Evolutionary conservation across 2,888 invertebrate genomes (phyloP), one percentile per base, ranked within the genome.

Genomic region (Sphinx pinastri): DNA sequence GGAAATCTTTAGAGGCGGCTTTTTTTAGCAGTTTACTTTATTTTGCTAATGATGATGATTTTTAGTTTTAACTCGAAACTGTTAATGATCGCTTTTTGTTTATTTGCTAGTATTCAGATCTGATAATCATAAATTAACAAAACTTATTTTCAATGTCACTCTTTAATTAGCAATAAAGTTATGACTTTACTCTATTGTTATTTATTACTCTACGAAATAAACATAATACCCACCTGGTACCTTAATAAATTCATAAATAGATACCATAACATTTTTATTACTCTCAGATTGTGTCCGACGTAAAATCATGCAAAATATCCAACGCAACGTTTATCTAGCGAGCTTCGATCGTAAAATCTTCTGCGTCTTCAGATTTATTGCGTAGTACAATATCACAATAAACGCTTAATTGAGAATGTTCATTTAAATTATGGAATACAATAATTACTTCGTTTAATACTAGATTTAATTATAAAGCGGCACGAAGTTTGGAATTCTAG

Each of bases 251-350:
- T 7, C 59, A 45, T 45, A 59, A 38, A 8, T n/a, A n/a, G 45
- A n/a, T n/a, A 38, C 59, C 31, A 59, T 59, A 59, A 45, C 59
- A 16, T 60, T 60, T 60, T 60, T 60, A 68, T 67, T 60, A 45
- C 45, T 16, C 12, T 45, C 45, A 45, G 45, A 60, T 47, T 47
- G 16, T 47, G 16, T 16, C 60, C 60, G 45, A n/a, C 45, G 60
- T 47, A 47, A 60, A 60, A 16, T 59, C 38, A 59, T 60, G 45
- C 60, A 47, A 47, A 60, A 60, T 60, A 45, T 45, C 11, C 16
- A n/a, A 59, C 45, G n/a, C 45, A 16, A 38, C 16, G n/a, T 60
- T 60, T 47, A 60, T 60, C 45, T 60, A 45, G 45, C 60, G 16
- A 47, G 60, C 60, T 60, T 57, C 12, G 0, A 8, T 54, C 55